Base-by-base conservation (phyloP, 2,888 invertebrate species). In the Rhamnusium bicolor region DNA sequence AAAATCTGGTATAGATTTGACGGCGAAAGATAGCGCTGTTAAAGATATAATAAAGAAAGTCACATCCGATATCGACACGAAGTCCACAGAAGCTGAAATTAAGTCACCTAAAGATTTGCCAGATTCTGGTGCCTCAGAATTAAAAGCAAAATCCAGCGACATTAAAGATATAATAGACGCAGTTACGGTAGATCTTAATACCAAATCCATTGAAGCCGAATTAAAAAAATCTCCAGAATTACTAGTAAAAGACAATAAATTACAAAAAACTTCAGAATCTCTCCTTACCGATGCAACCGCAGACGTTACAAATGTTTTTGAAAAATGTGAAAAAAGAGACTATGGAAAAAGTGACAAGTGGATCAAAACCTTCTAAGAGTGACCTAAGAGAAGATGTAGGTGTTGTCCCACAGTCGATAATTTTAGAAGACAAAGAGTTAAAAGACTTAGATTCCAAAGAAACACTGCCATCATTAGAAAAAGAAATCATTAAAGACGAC, bases 251-350 rank as follows among this genome's bases (percentile, higher is more conserved):
- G 61, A 69, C 19, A 51, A 51, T 51, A 51, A 51, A 16, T 10
- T 51, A 1, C 18, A 51, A 10, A 18, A 51, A 51, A 18, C 51
- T 7, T 6, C 18, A 24, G 61, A 53, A 19, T 7, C 49, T 10
- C 4, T 40, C 4, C 4, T 5, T 12, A 12, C 40, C 2, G 40
- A 40, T 3, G 40, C n/a, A 40, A n/a, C 40, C 4, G n/a, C 40
- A 40, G 40, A 40, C 40, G 62, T 71, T 40, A 40, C 74, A n/a
- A 40, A 61, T 8, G 62, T 72, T 32, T 62, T 71, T 5, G 80
- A 81, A 46, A 81, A 81, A 67, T 69, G 79, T 21, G 81, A 81
- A 24, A 78, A n/a, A 75, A 65, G 79, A 82, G 79, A 76, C 77
- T 63, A 72, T 76, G 72, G 78, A 78, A 58, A 78, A 78, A 46